phyloP scores from a whole-genome alignment of 2,797 vertebrate genomes.

The Rhabdomys pumilio region DNA sequence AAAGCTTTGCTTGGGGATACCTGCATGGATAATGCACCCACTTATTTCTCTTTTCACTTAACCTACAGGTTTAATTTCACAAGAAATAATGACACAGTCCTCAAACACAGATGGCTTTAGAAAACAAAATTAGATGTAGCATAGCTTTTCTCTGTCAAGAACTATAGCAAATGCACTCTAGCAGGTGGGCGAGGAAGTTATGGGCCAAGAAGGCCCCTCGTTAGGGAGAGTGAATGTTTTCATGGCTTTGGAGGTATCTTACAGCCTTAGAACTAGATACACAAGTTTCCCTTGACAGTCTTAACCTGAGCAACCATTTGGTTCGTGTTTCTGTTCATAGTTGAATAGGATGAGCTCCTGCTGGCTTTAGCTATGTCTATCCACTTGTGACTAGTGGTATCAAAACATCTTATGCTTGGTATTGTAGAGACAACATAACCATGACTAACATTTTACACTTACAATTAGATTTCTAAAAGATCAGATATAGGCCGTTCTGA shows the following conservation, averaged over 20 bases:
- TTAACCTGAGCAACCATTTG: conserved; percentile 56
- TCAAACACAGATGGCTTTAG: conserved; percentile 27
- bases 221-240: not conserved
- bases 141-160: not conserved
- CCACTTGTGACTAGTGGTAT: conserved; percentile 25
- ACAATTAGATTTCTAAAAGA: conserved; percentile 57
- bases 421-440: conserved; percentile 73
- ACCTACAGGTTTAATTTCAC: conserved; percentile 54
- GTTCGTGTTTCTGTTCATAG: conserved; percentile 48
- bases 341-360: conserved; percentile 70
- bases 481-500: conserved; percentile 14
- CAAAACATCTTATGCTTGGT: conserved; percentile 71
- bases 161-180: not conserved
- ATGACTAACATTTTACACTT: conserved; percentile 62
- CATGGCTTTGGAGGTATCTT: not conserved
- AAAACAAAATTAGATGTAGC: conserved; percentile 16
- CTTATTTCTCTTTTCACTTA: conserved; percentile 28
- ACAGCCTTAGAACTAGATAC: not conserved
- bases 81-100: conserved; percentile 44
- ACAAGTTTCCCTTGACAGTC: conserved; percentile 14
- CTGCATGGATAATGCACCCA: not conserved
- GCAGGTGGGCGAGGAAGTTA: not conserved
- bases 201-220: not conserved
- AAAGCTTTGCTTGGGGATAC: conserved; percentile 53
- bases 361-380: conserved; percentile 44